These are phyloP conservation scores for Tetragnatha versicolor DNA, from an alignment of 1,140 invertebrate species.

Conservation along the genomic window DNA sequence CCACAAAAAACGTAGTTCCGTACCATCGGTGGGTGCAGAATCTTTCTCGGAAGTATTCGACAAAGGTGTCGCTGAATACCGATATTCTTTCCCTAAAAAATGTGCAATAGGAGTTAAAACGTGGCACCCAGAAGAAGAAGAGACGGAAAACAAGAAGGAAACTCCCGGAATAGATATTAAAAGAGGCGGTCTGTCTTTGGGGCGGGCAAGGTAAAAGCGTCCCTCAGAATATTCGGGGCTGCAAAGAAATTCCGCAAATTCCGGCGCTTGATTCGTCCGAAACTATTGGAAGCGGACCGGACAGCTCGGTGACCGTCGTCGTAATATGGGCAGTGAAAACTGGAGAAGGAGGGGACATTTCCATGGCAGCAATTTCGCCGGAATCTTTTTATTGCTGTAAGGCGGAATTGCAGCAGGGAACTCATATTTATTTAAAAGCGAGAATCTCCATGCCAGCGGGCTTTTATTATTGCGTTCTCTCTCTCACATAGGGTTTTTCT, in stretches of 20 bases:
- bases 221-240: slow-evolving; percentile 48
- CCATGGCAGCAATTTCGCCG: slow-evolving; percentile 51
- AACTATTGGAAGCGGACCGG: slow-evolving; percentile 53
- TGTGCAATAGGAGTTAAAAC: no score
- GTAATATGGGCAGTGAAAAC: slow-evolving; percentile 55
- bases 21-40: no score
- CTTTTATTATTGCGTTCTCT: slow-evolving; percentile 12
- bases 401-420: slow-evolving; percentile 15
- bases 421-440: slow-evolving; percentile 52
- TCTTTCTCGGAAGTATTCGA: no score
- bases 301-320: slow-evolving; percentile 31
- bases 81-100: no score
- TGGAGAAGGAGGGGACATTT: slow-evolving; percentile 39
- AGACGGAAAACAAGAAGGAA: slow-evolving; percentile 36
- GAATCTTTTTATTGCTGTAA: slow-evolving; percentile 55
- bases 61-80: no score
- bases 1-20: no score
- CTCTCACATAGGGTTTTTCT: not conserved
- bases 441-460: slow-evolving; percentile 17
- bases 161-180: slow-evolving; percentile 50
- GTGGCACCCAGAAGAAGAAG: no score
- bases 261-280: slow-evolving; percentile 43
- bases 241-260: slow-evolving; percentile 54
- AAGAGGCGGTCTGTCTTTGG: slow-evolving; percentile 27
- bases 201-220: slow-evolving; percentile 10